Evolutionary conservation across 2,888 invertebrate species (phyloP).

Genomic region (Dinocampus coccinellae): DNA sequence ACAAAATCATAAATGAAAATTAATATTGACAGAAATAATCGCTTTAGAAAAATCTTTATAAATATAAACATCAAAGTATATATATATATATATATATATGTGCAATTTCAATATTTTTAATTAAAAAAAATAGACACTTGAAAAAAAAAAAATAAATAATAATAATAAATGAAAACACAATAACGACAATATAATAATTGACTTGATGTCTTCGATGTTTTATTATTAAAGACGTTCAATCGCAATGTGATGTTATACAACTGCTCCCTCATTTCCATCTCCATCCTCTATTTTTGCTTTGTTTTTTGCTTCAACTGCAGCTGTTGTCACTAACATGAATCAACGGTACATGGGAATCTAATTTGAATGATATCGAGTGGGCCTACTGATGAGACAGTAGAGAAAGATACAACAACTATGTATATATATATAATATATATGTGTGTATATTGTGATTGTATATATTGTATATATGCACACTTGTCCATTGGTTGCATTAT

Average conservation of each 20-base stretch:
- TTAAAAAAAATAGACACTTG: no score
- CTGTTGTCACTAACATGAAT: slow-evolving; percentile 48
- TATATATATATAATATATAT: background rate
- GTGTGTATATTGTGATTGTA: background rate
- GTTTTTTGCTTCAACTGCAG: slow-evolving; percentile 37
- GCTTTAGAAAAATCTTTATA: background rate
- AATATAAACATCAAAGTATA: background rate
- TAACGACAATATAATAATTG: slow-evolving; percentile 37
- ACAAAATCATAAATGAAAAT: background rate
- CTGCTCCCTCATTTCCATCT: slow-evolving; percentile 19
- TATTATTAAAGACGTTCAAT: slow-evolving; percentile 51
- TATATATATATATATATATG: no score
- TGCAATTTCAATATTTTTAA: no score
- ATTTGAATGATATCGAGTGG: slow-evolving; percentile 51
- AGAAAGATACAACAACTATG: background rate
- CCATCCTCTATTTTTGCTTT: background rate
- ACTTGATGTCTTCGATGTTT: slow-evolving; percentile 43
- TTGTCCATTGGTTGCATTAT: slow-evolving; percentile 17
- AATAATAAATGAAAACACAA: slow-evolving; percentile 7
- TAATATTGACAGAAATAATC: background rate
- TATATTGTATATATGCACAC: background rate
- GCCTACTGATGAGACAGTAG: background rate
- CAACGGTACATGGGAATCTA: slow-evolving; percentile 51
- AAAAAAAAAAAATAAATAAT: background rate
- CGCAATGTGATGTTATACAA: slow-evolving; percentile 16